Base-by-base conservation (phyloP, 2,888 invertebrate genomes). In the Cloeon dipterum region DNA sequence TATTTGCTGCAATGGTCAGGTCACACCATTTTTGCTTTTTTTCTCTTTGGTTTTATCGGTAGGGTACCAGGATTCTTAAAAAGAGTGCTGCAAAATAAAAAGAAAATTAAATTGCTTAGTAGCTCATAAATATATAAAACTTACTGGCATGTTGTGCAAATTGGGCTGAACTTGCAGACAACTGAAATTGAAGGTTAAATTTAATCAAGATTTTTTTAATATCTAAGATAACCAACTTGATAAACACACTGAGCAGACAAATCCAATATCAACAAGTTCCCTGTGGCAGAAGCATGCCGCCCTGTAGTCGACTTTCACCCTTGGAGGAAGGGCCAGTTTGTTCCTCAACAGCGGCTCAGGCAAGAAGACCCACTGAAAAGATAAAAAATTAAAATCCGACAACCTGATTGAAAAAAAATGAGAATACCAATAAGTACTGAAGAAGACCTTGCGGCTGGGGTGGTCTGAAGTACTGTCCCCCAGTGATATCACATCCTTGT, bases 211-310 rank as follows among this genome's bases (percentile, higher is more conserved):
- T 35, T 34, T 10, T 8, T 11, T 3, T 25, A n/a, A n/a, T 26
- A 26, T 35, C 32, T 34, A 3, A 32, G 20, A 29, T 26, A 39
- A 56, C 73, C 66, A 54, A 83, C 85, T 85, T 45, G 93, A 93
- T 29, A 98, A 64, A 56, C 96, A 96, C 37, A 94, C 86, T 5
- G 94, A 96, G 59, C 96, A 98, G 16, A 96, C 94, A 55, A 81
- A 94, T 42, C 94, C 96, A 47, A 94, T 77, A 52, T 93, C 91
- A 41, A 96, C 81, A 25, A 96, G 67, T 48, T 86, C 83, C 17
- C 91, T 65, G 55, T 96, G 96, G 51, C 96, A 98, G 63, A 96
- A 96, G 58, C 96, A 96, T 0, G 94, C 91, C 3, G 96, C 93
- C 46, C 94, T 65, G 58, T 94, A 94, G 59, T 94, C 93, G 4